Base-by-base conservation (phyloP, 2,888 invertebrate genomes). In the Parapristionchus giblindavisi region DNA sequence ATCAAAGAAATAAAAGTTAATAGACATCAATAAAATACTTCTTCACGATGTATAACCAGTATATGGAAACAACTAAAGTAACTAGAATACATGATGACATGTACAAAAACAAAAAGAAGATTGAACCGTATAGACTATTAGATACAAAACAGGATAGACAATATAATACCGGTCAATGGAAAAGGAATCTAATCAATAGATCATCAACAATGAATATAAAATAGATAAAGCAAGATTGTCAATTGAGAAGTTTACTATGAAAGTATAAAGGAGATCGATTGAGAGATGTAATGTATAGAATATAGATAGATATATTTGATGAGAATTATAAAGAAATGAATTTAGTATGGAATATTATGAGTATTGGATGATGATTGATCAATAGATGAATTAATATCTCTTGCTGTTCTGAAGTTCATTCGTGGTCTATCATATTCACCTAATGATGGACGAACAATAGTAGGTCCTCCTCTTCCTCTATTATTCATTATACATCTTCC, bases 391-490 rank as follows among this genome's bases (percentile, higher is more conserved):
- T 52, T 34, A 52, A 32, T 32, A 52, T 38, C 54, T 61, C 56
- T 70, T 29, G 24, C 24, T 32, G 76, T 38, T 34, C 72, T 75
- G 76, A 61, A 77, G 6, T 54, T 70, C 17, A 72, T 43, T 40
- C 77, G 17, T 2, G 80, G 80, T 36, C 80, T 66, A 29, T 76
- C 79, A 61, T 80, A 80, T 43, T 77, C 79, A 36, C 79, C 80
- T 1, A 79, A 72, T 27, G 75, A 65, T 14, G 79, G 78, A 34
- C 78, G 51, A 3, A 32, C 32, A 38, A 14, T 38, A 32, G 36
- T 17, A 61, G 34, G 27, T 8, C 36, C 11, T 34, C 52, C 52
- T 52, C 52, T 66, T 74, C 56, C 21, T 17, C 27, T 2, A 5
- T 34, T 43, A 14, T 29, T 68, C 75, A n/a, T 17, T 61, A 17